Percentiles rank a stretch among this genome's conserved stretches.
Conservation (phyloP, 2,888 invertebrate genomes). For the Lottia scabra region DNA sequence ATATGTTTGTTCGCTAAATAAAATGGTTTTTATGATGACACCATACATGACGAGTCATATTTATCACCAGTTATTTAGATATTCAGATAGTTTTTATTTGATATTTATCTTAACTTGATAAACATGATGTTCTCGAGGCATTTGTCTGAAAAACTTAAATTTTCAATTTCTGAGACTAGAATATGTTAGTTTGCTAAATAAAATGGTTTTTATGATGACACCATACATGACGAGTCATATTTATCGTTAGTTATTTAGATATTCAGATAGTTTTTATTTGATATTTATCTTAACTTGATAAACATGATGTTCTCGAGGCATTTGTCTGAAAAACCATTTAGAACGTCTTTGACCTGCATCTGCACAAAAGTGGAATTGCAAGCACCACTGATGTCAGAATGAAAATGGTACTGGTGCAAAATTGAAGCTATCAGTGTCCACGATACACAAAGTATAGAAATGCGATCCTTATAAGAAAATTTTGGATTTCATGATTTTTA, state of each 20-base stretch:
- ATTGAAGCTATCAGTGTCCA: too few species aligned
- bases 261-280: background rate
- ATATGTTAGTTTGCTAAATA: background rate
- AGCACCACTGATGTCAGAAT: too few species aligned
- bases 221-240: constrained; percentile 2
- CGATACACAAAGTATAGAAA: too few species aligned
- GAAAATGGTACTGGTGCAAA: too few species aligned
- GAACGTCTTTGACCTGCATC: too few species aligned
- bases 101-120: background rate
- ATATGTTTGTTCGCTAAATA: background rate
- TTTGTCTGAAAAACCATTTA: background rate
- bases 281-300: background rate
- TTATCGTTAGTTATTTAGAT: background rate
- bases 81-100: background rate
- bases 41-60: constrained; percentile 2
- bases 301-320: background rate
- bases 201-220: background rate
- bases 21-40: background rate
- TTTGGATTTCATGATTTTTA: too few species aligned
- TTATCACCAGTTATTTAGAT: background rate
- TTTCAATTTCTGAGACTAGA: too few species aligned
- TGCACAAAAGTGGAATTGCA: too few species aligned
- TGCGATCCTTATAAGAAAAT: too few species aligned
- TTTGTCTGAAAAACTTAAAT: constrained; percentile 3
- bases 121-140: background rate